Evolutionary conservation across 2,797 vertebrate genomes (phyloP), one percentile per base, ranked within the genome.

Genomic region (Ctenopoma kingsleyae): DNA sequence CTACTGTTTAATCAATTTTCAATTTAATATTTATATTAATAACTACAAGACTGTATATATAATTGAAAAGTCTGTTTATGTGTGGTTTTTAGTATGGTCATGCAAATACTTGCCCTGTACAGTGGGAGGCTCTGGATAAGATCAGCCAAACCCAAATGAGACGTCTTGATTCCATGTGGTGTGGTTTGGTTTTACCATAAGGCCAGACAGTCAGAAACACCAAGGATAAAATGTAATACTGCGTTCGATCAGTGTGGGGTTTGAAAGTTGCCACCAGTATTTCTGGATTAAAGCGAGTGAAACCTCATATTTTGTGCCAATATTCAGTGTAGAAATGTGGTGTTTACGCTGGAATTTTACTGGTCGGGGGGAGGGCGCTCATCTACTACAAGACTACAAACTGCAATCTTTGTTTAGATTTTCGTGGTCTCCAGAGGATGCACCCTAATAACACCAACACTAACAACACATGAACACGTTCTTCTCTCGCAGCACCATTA

Each of bases 131-230:
- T 69, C 12, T 2, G 49, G 32, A 49, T 70, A 3, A 65, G 77
- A 82, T 57, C 47, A 38, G 64, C 74, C 69, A 85, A 82, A 80
- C 78, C 84, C 7, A 82, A 85, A 85, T 85, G 82, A 89, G 61
- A 82, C 67, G 82, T 25, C 47, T 25, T 4, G 66, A 22, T 63
- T 71, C 46, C 19, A 12, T 54, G 46, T 67, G 78, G 53, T 66
- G 80, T 49, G 76, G 79, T 80, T 76, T 71, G 65, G 68, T 82
- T 67, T 78, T 44, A 84, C 75, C 82, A 66, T n/a, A 43, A 57
- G 57, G 30, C n/a, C 10, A 38, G 6, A 17, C 5, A 41, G 13
- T n/a, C 16, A 46, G 23, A 68, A 22, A 52, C 6, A 22, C 8
- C 1, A 8, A 43, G 35, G 17, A 50, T 63, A 44, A 32, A 54